Base-by-base conservation (phyloP, 2,113 vertebrate genomes). In the Chlorodrepanis virens region DNA sequence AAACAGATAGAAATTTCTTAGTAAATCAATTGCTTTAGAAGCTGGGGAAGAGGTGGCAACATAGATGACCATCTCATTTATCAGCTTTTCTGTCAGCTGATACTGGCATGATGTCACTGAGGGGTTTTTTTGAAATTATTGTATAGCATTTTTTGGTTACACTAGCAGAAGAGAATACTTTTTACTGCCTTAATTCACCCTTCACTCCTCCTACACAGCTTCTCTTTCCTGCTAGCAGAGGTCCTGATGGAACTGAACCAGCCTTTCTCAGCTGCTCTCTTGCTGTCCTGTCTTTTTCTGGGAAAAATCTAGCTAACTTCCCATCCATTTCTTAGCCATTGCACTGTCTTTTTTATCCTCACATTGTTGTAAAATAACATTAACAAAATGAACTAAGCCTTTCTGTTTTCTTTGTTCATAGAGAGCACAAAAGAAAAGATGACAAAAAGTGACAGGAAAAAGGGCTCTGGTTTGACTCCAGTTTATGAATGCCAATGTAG, bases 321-420 rank as follows among this genome's bases (percentile, higher is more conserved):
- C 40, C 3, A 4, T 12, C 17, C 2, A 2, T 47, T 9, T 52
- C 35, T 69, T 42, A 64, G 4, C 17, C 20, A n/a, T 59, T 72
- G 54, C 28, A n/a, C 18, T 39, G 2, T 27, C 7, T 19, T 12
- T 16, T 67, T 54, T 82, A 13, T 42, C 19, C 11, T 57, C 23
- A 49, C 10, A 49, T 5, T 33, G 11, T 6, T 60, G 12, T 71
- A 39, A 75, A 90, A 79, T 49, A 39, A 33, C 15, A 44, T 0
- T 1, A 47, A 37, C 2, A 0, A 56, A 56, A 72, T 2, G 0
- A 85, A 50, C 19, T 9, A 60, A 87, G 20, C 4, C 12, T 82
- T 88, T 74, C 16, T 5, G 56, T 60, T 90, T 56, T 15, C 4
- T 56, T 70, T 71, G 37, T 57, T 82, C 27, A 40, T 5, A n/a